A percentile compares a stretch with the other conserved stretches of the same genome.
Evolutionary conservation across 1,140 invertebrate species (phyloP).

Genomic region (Aricia agestis): DNA sequence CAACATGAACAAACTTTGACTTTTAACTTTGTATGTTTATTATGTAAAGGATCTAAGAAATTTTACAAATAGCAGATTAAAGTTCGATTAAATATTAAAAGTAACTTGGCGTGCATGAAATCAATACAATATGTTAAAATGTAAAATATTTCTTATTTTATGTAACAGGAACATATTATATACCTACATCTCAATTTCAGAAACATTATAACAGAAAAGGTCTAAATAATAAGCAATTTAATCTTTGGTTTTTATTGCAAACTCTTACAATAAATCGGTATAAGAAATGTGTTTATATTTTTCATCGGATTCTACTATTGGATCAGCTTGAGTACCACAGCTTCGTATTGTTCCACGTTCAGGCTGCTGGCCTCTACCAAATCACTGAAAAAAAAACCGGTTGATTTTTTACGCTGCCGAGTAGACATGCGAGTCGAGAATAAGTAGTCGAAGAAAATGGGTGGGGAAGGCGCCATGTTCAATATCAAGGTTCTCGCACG

Average conservation of each 20-base stretch:
- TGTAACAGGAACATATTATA: no score
- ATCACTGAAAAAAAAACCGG: conserved; percentile 38
- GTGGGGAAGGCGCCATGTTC: no score
- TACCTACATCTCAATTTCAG: no score
- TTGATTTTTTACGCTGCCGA: conserved; percentile 13
- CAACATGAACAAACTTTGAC: background rate
- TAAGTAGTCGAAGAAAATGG: no score
- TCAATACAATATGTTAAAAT: no score
- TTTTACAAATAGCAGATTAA: background rate
- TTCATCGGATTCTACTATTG: conserved; percentile 16
- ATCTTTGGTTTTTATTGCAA: background rate
- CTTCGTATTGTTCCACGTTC: conserved; percentile 40
- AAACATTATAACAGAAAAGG: no score
- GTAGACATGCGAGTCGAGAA: no score
- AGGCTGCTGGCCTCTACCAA: conserved; percentile 37
- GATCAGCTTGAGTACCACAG: conserved; percentile 51
- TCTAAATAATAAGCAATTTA: no score
- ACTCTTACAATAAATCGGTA: background rate
- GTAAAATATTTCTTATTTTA: no score
- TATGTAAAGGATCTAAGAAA: background rate
- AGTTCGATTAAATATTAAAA: background rate
- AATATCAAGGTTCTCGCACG: no score
- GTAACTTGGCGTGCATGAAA: no score
- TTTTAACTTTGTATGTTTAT: background rate
- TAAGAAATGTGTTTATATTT: background rate